These are phyloP conservation scores for Sterrhoptilus dennistouni DNA, from an alignment of 2,113 vertebrate species.

Conservation along the genomic window DNA sequence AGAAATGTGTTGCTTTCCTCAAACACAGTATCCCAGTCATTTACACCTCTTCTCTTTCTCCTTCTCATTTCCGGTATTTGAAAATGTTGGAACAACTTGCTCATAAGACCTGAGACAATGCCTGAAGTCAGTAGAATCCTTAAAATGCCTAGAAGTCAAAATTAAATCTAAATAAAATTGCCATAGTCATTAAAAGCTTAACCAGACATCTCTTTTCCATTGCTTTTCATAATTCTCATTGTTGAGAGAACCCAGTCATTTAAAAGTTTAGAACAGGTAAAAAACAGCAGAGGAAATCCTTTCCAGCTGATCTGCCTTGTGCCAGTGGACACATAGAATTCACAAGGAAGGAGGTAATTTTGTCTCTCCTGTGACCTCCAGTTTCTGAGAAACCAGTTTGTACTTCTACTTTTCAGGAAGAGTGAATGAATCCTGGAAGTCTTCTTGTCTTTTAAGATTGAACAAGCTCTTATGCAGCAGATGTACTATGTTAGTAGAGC, in stretches of 20 bases:
- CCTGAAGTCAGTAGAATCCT: background rate
- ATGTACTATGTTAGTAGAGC: background rate
- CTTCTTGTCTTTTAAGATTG: background rate
- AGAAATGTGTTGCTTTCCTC: background rate
- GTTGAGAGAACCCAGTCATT: background rate
- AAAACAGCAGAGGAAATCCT: background rate
- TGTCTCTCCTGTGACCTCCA: background rate
- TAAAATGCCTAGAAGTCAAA: background rate
- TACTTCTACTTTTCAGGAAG: background rate
- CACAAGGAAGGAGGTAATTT: background rate
- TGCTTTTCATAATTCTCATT: background rate
- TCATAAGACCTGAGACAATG: background rate
- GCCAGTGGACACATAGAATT: background rate
- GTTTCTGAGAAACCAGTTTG: background rate
- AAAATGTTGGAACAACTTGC: background rate
- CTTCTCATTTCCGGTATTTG: background rate
- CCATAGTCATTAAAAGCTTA: background rate
- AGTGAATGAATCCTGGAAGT: background rate
- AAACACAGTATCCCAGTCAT: background rate
- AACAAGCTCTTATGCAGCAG: background rate
- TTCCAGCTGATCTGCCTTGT: background rate
- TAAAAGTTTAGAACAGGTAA: background rate
- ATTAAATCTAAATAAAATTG: background rate
- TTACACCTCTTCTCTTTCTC: background rate
- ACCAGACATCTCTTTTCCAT: background rate